phyloP scores from a whole-genome alignment of 2,888 invertebrate genomes.

The Lobophora halterata region DNA sequence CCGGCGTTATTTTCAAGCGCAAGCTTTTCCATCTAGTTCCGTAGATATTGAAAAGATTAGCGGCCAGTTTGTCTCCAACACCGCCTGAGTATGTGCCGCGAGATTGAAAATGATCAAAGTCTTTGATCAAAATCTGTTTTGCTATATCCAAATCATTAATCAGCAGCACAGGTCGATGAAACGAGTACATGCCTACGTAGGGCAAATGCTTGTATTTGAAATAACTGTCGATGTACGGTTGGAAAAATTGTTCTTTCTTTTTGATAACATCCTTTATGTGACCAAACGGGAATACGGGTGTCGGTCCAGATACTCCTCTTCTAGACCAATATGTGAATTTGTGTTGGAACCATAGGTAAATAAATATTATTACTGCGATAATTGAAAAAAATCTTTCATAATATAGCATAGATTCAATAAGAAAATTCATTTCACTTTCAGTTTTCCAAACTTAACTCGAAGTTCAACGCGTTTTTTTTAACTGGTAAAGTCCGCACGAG shows the following conservation, averaged over 20 bases:
- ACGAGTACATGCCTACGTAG: conserved; percentile 82
- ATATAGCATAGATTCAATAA: conserved; percentile 32
- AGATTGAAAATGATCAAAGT: conserved; percentile 84
- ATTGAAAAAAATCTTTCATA: conserved; percentile 40
- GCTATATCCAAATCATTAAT: conserved; percentile 83
- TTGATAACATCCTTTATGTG: conserved; percentile 78
- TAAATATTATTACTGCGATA: conserved; percentile 38
- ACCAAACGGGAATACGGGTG: conserved; percentile 83
- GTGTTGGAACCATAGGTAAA: conserved; percentile 60
- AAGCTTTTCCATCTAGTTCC: conserved; percentile 83
- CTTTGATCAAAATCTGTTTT: conserved; percentile 81
- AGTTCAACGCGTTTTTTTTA: conserved; percentile 9
- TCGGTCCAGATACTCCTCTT: conserved; percentile 76
- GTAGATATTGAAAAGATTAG: conserved; percentile 80
- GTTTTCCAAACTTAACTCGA: no score
- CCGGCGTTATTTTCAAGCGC: conserved; percentile 82
- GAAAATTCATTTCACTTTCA: conserved; percentile 29
- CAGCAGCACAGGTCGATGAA: conserved; percentile 81
- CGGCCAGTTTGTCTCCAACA: conserved; percentile 80
- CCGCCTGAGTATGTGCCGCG: conserved; percentile 83
- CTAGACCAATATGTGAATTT: conserved; percentile 81
- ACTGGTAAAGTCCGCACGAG: conserved; percentile 11
- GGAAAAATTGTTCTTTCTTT: conserved; percentile 80
- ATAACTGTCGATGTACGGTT: conserved; percentile 82
- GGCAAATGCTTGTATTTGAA: conserved; percentile 70